Percentiles rank a stretch among this genome's conserved stretches.
phyloP scores from a whole-genome alignment of 2,888 invertebrate genomes.

The Phoenoteleia sp. region DNA sequence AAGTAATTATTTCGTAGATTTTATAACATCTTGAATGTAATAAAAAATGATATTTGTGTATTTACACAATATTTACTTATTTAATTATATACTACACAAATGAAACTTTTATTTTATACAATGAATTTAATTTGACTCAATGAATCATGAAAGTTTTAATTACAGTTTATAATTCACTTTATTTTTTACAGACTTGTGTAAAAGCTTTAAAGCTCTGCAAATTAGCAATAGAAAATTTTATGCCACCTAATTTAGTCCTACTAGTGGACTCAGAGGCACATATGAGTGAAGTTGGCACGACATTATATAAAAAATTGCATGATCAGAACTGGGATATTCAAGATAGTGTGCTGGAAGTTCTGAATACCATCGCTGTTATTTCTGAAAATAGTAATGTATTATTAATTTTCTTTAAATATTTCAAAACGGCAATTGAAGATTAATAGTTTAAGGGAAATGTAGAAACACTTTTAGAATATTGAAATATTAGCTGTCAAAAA shows the following conservation, averaged over 20 bases:
- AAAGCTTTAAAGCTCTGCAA: conserved; percentile 91
- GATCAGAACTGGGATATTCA: conserved; percentile 93
- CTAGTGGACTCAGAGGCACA: conserved; percentile 89
- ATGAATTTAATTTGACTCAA: background rate
- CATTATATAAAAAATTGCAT: conserved; percentile 91
- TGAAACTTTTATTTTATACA: background rate
- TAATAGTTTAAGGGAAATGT: no score
- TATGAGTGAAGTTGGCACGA: conserved; percentile 90
- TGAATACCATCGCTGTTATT: conserved; percentile 91
- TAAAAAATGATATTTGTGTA: no score
- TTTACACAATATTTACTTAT: no score
- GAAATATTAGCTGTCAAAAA: no score
- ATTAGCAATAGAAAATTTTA: conserved; percentile 91
- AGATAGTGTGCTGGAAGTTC: conserved; percentile 92
- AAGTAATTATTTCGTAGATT: no score
- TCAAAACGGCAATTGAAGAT: no score
- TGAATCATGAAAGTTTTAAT: no score
- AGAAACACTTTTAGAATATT: no score
- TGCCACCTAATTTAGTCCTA: conserved; percentile 92
- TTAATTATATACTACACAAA: no score
- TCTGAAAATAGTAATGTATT: conserved; percentile 91
- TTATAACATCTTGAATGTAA: no score
- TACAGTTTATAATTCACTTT: no score
- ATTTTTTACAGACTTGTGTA: conserved; percentile 90
- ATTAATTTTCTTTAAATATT: no score